These are phyloP conservation scores for Lamellibrachia luymesi DNA, from an alignment of 1,140 invertebrate genomes.

Conservation along the genomic window DNA sequence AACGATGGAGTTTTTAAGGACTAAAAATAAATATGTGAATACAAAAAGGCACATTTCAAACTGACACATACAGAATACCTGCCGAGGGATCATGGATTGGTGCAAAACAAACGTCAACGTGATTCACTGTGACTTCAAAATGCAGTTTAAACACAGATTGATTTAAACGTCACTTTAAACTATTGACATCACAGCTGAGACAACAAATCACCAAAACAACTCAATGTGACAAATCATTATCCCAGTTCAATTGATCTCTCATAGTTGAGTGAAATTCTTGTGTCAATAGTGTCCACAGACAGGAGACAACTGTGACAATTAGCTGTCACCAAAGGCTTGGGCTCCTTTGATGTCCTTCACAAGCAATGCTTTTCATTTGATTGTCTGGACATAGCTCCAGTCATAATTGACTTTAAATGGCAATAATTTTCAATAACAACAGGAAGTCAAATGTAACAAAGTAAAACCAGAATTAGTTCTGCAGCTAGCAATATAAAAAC, in stretches of 20 bases:
- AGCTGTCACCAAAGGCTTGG: neutral
- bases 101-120: no score
- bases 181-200: neutral
- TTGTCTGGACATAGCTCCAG: neutral
- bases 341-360: neutral
- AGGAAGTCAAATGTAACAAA: no score
- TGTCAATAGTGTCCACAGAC: neutral
- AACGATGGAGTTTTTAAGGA: no score
- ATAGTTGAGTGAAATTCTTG: neutral
- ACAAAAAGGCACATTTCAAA: neutral
- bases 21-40: neutral
- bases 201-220: neutral
- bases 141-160: neutral
- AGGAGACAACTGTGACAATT: neutral
- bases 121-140: no score
- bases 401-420: neutral
- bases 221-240: constrained; percentile 5
- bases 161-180: neutral
- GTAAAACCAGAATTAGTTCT: no score
- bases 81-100: no score
- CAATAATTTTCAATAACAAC: no score
- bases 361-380: neutral
- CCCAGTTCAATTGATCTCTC: neutral
- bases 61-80: neutral
- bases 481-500: no score